A percentile compares a stretch with the other conserved stretches of the same genome.
Evolutionary conservation across 2,888 invertebrate genomes (phyloP).

Genomic region (Toxonevra muliebris): DNA sequence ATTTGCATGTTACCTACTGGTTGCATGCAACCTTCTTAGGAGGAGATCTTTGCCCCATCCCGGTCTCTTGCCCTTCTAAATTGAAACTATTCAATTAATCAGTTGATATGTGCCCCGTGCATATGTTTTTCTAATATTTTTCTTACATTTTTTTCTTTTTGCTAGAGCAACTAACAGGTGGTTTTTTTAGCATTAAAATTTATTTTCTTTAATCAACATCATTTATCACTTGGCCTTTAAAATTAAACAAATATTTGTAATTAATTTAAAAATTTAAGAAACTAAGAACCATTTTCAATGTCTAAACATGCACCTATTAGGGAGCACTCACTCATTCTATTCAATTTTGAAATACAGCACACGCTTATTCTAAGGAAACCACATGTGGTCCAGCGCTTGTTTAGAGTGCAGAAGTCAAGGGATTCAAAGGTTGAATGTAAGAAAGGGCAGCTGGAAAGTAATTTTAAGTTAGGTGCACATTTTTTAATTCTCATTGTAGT

Average conservation of each 20-base stretch:
- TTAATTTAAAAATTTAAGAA: conserved; percentile 25
- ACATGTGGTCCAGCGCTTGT: conserved; percentile 29
- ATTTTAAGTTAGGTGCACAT: no score
- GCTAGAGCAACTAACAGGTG: conserved; percentile 6
- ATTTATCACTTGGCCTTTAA: conserved; percentile 30
- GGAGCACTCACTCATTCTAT: conserved; percentile 2
- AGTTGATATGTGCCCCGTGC: neutral
- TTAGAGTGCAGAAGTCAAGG: neutral
- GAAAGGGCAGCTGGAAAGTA: neutral
- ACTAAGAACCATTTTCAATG: conserved; percentile 4
- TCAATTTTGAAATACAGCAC: neutral
- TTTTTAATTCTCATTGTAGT: no score
- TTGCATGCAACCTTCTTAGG: no score
- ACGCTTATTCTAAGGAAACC: conserved; percentile 34
- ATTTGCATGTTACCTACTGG: no score
- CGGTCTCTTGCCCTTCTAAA: neutral
- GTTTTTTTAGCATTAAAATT: neutral
- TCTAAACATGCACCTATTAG: conserved; percentile 21
- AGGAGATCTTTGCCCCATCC: no score
- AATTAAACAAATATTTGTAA: conserved; percentile 36
- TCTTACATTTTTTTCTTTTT: neutral
- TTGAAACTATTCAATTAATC: neutral
- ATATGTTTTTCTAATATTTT: neutral
- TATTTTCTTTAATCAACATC: conserved; percentile 6
- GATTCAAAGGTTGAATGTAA: neutral